These are phyloP conservation scores for Anableps anableps DNA, from an alignment of 2,797 vertebrate genomes.

Conservation along the genomic window DNA sequence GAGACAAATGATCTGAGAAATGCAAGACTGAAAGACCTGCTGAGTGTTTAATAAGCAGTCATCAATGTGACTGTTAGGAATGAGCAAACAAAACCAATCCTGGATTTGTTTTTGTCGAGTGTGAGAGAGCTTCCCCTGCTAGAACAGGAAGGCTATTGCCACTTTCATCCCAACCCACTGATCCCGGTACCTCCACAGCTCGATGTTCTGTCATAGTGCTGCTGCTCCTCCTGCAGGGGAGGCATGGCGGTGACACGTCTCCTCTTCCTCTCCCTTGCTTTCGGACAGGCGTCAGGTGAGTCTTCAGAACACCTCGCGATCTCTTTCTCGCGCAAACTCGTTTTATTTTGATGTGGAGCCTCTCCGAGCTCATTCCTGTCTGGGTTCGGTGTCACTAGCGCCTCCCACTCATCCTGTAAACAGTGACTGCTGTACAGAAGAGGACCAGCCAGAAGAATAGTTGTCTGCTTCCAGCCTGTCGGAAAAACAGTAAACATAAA, in stretches of 20 bases:
- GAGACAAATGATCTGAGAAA: background rate
- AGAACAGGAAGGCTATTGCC: background rate
- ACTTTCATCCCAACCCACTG: background rate
- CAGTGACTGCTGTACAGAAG: no score
- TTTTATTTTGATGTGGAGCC: slow-evolving; percentile 60
- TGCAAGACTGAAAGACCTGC: background rate
- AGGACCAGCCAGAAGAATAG: background rate
- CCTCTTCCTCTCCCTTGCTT: slow-evolving; percentile 30
- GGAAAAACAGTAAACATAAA: background rate
- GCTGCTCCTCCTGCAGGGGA: background rate
- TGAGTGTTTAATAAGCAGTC: background rate
- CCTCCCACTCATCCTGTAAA: background rate
- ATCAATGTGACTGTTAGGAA: background rate
- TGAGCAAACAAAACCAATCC: background rate
- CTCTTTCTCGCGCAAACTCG: slow-evolving; percentile 74
- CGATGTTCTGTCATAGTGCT: slow-evolving; percentile 35
- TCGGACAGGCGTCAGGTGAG: slow-evolving; percentile 59
- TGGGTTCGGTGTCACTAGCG: background rate
- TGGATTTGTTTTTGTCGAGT: background rate
- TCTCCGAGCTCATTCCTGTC: slow-evolving; percentile 58
- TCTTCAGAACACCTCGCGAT: slow-evolving; percentile 51
- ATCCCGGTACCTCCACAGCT: slow-evolving; percentile 41
- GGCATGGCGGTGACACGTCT: slow-evolving; percentile 14
- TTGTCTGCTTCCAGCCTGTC: background rate
- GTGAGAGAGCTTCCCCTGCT: background rate